Conservation (phyloP, 1,140 invertebrate genomes). For the Amyelois transitella region DNA sequence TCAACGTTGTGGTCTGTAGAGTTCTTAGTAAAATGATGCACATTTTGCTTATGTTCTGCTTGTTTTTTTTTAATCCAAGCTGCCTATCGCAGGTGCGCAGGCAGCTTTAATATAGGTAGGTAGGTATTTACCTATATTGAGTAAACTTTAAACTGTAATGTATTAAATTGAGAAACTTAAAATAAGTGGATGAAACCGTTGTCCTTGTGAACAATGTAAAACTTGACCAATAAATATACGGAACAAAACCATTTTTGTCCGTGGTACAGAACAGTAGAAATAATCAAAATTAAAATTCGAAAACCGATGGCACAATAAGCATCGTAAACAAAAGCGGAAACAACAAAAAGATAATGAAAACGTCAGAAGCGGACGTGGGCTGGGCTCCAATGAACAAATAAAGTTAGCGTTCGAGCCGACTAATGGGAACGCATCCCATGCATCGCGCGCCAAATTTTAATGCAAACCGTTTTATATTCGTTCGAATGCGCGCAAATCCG, state of each 20-base stretch:
- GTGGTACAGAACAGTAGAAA: not conserved
- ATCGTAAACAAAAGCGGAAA: slow-evolving; percentile 31
- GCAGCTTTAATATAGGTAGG: too few species aligned
- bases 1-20: too few species aligned
- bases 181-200: too few species aligned
- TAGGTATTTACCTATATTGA: too few species aligned
- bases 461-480: slow-evolving; percentile 74
- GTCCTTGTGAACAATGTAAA: too few species aligned
- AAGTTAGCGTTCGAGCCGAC: slow-evolving; percentile 50
- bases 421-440: slow-evolving; percentile 68
- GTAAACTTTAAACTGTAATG: too few species aligned
- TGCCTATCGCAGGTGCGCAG: too few species aligned
- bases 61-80: too few species aligned
- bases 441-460: slow-evolving; percentile 69
- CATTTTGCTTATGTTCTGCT: too few species aligned
- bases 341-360: slow-evolving; percentile 39
- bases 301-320: slow-evolving; percentile 23
- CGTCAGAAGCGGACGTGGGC: slow-evolving; percentile 21
- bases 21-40: too few species aligned
- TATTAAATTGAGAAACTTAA: too few species aligned
- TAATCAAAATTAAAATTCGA: slow-evolving; percentile 22
- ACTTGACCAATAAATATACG: too few species aligned
- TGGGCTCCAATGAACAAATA: slow-evolving; percentile 45
- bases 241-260: not conserved
- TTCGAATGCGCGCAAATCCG: slow-evolving; percentile 71